phyloP scores from a whole-genome alignment of 2,113 vertebrate species.

The Pungitius pungitius region DNA sequence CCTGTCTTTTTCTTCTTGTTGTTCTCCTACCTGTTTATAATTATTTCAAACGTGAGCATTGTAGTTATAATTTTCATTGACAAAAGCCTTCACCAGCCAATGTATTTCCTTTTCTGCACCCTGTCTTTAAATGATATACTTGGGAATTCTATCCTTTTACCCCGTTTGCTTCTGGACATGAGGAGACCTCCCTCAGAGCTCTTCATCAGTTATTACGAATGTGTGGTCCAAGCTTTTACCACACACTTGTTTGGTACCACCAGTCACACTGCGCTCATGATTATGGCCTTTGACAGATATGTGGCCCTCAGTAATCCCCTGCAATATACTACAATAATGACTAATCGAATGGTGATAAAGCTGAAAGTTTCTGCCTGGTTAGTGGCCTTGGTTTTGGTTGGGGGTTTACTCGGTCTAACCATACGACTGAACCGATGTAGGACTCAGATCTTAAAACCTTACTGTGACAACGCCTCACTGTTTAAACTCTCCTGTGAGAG shows the following conservation, averaged over 20 bases:
- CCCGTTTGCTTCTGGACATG: no score
- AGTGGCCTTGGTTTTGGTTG: slow-evolving; percentile 50
- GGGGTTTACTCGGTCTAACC: slow-evolving; percentile 64
- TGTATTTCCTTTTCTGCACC: no score
- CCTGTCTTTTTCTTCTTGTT: slow-evolving; percentile 62
- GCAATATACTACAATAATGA: slow-evolving; percentile 68
- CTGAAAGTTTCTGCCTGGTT: slow-evolving; percentile 69
- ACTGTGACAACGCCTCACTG: slow-evolving; percentile 72
- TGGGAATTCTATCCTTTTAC: no score
- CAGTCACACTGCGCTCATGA: slow-evolving; percentile 66
- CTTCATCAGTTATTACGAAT: no score
- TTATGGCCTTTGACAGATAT: slow-evolving; percentile 76
- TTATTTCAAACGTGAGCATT: slow-evolving; percentile 57
- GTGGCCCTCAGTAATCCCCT: slow-evolving; percentile 76
- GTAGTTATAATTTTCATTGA: no score
- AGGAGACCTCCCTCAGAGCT: no score
- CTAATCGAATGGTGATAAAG: slow-evolving; percentile 55
- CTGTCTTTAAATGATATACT: no score
- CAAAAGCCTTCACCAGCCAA: no score
- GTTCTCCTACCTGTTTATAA: slow-evolving; percentile 56
- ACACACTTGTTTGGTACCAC: slow-evolving; percentile 53
- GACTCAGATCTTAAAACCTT: slow-evolving; percentile 45
- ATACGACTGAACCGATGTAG: slow-evolving; percentile 68
- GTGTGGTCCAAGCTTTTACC: slow-evolving; percentile 70
- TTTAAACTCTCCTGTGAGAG: slow-evolving; percentile 76